Conservation (phyloP, 2,797 vertebrate species). For the Vireo griseus region DNA sequence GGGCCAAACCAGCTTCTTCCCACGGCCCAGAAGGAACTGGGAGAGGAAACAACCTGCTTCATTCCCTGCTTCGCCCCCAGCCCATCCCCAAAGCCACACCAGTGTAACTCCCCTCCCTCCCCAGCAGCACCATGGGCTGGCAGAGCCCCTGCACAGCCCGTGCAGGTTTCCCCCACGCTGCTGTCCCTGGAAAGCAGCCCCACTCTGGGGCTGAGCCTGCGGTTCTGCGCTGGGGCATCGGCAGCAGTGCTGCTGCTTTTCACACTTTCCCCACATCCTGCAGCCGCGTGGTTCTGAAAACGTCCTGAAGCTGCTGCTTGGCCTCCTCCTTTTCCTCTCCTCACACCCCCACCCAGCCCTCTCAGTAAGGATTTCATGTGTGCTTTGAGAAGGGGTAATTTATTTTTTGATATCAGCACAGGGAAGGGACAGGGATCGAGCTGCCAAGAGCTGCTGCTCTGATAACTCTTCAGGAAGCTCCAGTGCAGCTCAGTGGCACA, state of each 20-base stretch:
- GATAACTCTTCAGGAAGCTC: neutral
- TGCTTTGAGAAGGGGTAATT: neutral
- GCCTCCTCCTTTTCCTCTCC: neutral
- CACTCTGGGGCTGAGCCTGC: neutral
- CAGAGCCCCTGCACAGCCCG: fast-evolving
- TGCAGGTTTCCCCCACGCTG: fast-evolving
- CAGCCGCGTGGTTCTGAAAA: neutral
- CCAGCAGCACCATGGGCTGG: neutral
- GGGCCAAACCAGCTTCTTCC: neutral
- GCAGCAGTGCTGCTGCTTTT: neutral
- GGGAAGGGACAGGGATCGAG: neutral
- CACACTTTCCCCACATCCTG: constrained; percentile 27
- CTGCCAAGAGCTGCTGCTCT: neutral
- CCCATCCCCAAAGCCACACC: neutral
- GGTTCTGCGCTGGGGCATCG: fast-evolving
- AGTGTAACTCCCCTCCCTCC: fast-evolving
- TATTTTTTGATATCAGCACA: too few species aligned
- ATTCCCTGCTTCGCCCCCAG: neutral
- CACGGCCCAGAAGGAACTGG: neutral
- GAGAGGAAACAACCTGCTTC: neutral
- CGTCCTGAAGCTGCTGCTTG: neutral
- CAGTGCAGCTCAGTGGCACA: fast-evolving
- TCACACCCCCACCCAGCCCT: neutral
- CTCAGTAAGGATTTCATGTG: neutral
- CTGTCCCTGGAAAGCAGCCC: neutral